These are phyloP conservation scores for Leptocoma aspasia DNA, from an alignment of 2,113 vertebrate species.

Conservation along the genomic window DNA sequence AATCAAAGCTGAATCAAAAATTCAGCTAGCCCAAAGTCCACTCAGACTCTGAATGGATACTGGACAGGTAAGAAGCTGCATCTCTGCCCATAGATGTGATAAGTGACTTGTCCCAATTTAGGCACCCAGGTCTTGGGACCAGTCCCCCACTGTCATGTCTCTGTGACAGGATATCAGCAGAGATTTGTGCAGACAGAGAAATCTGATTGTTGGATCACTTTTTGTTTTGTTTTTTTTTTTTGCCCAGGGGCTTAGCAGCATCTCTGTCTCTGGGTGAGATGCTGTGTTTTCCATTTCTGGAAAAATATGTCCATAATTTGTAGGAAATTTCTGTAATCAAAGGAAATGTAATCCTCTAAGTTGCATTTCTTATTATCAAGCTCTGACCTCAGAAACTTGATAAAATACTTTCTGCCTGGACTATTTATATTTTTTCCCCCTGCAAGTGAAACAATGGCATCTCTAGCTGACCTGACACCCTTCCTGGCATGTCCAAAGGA, in stretches of 20 bases:
- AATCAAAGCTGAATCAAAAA: not conserved
- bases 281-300: not conserved
- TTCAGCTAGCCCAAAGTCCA: not conserved
- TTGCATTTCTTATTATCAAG: not conserved
- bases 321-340: not conserved
- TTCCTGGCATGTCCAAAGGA: conserved; percentile 38
- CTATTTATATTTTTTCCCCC: conserved; percentile 2
- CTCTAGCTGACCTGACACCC: conserved; percentile 57
- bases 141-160: not conserved
- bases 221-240: not conserved
- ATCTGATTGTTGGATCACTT: not conserved
- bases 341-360: not conserved
- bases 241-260: not conserved
- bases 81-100: not conserved
- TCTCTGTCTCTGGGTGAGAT: not conserved
- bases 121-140: not conserved
- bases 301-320: not conserved
- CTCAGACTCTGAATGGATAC: not conserved
- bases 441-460: conserved; percentile 14
- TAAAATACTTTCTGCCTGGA: conserved; percentile 29
- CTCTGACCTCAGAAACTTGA: not conserved
- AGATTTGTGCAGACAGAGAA: not conserved
- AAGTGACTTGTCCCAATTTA: not conserved
- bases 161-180: not conserved
- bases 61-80: not conserved